These are phyloP conservation scores for Meles meles DNA, from an alignment of 2,113 vertebrate species.

Conservation along the genomic window DNA sequence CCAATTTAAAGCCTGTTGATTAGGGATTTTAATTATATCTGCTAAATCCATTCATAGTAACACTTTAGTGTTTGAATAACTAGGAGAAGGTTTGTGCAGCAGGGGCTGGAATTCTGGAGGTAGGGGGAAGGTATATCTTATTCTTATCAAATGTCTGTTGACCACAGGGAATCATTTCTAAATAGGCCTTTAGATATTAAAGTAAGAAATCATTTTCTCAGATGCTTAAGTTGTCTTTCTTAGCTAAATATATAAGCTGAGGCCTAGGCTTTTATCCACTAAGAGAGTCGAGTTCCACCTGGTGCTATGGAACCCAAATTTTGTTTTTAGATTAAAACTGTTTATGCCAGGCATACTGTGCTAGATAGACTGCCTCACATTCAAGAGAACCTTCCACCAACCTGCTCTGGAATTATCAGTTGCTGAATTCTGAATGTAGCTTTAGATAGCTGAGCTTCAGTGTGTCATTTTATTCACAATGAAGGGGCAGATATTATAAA, in stretches of 20 bases:
- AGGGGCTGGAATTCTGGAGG: background rate
- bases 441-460: background rate
- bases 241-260: background rate
- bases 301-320: background rate
- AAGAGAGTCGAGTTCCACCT: background rate
- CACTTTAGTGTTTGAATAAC: background rate
- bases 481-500: background rate
- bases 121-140: background rate
- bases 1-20: background rate
- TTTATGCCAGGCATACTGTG: background rate
- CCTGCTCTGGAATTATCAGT: background rate
- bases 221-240: background rate
- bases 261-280: background rate
- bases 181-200: background rate
- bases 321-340: background rate
- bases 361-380: background rate
- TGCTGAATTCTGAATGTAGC: background rate
- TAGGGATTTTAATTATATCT: slow-evolving; percentile 11
- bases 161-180: background rate
- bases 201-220: background rate
- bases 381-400: background rate
- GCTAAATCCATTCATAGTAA: background rate
- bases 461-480: background rate
- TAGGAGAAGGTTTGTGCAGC: rapidly evolving
- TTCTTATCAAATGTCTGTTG: background rate